Evolutionary conservation across 2,113 vertebrate species (phyloP).

Genomic region (Calcarius ornatus): DNA sequence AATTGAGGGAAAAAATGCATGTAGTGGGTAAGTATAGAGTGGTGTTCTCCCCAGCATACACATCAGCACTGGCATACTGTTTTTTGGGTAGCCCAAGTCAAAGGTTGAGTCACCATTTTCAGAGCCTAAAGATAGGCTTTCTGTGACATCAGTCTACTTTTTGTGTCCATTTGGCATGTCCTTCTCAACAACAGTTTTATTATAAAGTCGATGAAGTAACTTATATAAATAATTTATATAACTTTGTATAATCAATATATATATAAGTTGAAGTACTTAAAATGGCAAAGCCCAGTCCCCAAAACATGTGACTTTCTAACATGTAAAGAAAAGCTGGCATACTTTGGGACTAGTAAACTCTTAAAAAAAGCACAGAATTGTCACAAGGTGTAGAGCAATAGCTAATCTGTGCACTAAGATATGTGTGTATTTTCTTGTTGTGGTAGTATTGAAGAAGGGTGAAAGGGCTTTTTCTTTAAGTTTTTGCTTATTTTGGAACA

Average conservation of each 20-base stretch:
- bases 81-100: neutral
- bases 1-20: neutral
- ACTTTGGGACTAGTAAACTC: neutral
- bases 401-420: neutral
- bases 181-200: neutral
- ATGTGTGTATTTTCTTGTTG: neutral
- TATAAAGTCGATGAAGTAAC: neutral
- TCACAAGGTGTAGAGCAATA: neutral
- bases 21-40: neutral
- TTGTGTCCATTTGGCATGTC: neutral
- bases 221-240: neutral
- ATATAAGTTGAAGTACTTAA: neutral
- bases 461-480: fast-evolving
- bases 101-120: neutral
- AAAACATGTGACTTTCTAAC: neutral
- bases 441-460: neutral
- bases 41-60: neutral
- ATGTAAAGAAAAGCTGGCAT: neutral
- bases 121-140: neutral
- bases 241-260: neutral
- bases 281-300: neutral
- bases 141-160: neutral
- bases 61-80: neutral
- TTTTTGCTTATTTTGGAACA: neutral
- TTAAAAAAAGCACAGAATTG: neutral